Evolutionary conservation across 2,888 invertebrate genomes (phyloP).

Genomic region (Dasysyrphus albostriatus): DNA sequence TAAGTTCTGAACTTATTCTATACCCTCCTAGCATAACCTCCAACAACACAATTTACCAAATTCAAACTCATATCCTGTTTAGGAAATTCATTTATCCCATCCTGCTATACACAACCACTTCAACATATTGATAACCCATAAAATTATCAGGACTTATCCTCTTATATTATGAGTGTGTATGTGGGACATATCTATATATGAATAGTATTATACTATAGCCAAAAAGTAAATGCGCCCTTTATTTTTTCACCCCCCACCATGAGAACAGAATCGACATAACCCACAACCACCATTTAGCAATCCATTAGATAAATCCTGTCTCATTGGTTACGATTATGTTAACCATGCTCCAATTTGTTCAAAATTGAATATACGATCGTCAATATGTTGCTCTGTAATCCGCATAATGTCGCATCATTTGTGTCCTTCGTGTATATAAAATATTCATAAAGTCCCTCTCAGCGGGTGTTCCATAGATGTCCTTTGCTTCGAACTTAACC

Average conservation of each 20-base stretch:
- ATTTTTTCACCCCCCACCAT: slow-evolving; percentile 3
- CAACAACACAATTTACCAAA: slow-evolving; percentile 32
- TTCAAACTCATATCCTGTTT: slow-evolving; percentile 4
- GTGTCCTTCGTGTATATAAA: slow-evolving; percentile 75
- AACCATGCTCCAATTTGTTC: slow-evolving; percentile 76
- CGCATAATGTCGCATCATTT: slow-evolving; percentile 76
- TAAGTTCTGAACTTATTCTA: not conserved
- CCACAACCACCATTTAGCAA: slow-evolving; percentile 66
- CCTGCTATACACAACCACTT: slow-evolving; percentile 21
- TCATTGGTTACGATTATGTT: slow-evolving; percentile 76
- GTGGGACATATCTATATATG: not conserved
- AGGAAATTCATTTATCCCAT: slow-evolving; percentile 41
- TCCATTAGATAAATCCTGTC: slow-evolving; percentile 76
- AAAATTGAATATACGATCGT: slow-evolving; percentile 76
- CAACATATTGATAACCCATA: slow-evolving; percentile 72
- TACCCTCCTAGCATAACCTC: slow-evolving; percentile 2
- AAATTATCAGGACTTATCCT: slow-evolving; percentile 71
- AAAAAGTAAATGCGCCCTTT: slow-evolving; percentile 43
- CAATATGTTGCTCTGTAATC: slow-evolving; percentile 75
- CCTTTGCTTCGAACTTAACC: slow-evolving; percentile 45
- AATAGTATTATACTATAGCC: slow-evolving; percentile 12
- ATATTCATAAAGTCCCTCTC: slow-evolving; percentile 75
- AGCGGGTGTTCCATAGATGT: slow-evolving; percentile 51
- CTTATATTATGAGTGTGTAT: slow-evolving; percentile 8
- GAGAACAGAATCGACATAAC: not conserved